Percentiles rank a stretch among this genome's conserved stretches.
These are phyloP conservation scores for Pelagia noctiluca DNA, from an alignment of 30 jellyfish, hydroid and myxozoan species.

Conservation along the genomic window DNA sequence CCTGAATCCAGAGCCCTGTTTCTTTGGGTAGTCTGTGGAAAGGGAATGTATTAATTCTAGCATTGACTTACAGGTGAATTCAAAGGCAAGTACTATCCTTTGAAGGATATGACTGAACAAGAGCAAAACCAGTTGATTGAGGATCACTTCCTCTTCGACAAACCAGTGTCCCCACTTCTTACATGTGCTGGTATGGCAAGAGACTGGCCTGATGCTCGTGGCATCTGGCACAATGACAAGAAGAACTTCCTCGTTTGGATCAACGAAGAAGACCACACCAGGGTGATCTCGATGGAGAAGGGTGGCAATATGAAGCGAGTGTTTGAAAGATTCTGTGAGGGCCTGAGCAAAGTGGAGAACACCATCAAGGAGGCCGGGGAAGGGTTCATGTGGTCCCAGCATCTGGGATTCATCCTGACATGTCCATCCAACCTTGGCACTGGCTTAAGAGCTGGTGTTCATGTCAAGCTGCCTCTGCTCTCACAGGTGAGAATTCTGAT, in stretches of 20 bases:
- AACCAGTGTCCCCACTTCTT: slow-evolving; percentile 81
- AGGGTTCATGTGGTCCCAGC: slow-evolving; percentile 69
- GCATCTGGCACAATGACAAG: slow-evolving; percentile 84
- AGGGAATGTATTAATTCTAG: not conserved
- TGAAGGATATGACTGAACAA: slow-evolving; percentile 74
- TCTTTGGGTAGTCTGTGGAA: not conserved
- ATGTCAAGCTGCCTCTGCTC: slow-evolving; percentile 58
- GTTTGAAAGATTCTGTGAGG: slow-evolving; percentile 70
- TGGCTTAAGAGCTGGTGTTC: slow-evolving; percentile 81
- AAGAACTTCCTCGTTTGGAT: slow-evolving; percentile 78
- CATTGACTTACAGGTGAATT: slow-evolving; percentile 45
- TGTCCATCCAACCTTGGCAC: slow-evolving; percentile 81
- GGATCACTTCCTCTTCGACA: slow-evolving; percentile 83
- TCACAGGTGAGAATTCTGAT: slow-evolving; percentile 24
- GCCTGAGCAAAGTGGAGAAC: slow-evolving; percentile 63
- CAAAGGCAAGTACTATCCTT: slow-evolving; percentile 66
- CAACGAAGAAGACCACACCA: slow-evolving; percentile 70
- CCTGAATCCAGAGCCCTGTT: not conserved
- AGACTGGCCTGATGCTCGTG: slow-evolving; percentile 92
- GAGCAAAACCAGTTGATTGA: slow-evolving; percentile 73
- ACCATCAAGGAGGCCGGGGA: slow-evolving; percentile 52
- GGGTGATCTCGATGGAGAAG: slow-evolving; percentile 80
- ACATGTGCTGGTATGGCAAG: slow-evolving; percentile 92
- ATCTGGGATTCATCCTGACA: slow-evolving; percentile 69
- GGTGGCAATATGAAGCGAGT: slow-evolving; percentile 77